Evolutionary conservation across 2,888 invertebrate genomes (phyloP).

Genomic region (Apeira syringaria): DNA sequence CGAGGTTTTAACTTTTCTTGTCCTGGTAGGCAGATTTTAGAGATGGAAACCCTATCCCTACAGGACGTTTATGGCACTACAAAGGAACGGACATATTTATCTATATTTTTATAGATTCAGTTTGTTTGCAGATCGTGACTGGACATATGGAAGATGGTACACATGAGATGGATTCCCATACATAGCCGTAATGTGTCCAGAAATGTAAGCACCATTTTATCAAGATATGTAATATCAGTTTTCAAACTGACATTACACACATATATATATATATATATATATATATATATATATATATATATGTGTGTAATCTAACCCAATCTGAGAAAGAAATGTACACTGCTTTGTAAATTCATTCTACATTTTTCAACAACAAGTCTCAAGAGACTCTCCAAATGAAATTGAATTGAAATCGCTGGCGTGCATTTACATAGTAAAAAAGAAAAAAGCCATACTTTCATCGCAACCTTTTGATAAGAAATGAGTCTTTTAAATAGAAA

Average conservation of each 20-base stretch:
- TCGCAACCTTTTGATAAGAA: constrained; percentile 25
- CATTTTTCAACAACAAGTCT: too few relatives aligned
- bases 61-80: neutral
- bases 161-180: constrained; percentile 27
- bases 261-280: too few relatives aligned
- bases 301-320: too few relatives aligned
- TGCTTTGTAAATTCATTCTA: too few relatives aligned
- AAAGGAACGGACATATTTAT: constrained; percentile 38
- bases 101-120: constrained; percentile 25
- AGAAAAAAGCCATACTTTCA: constrained; percentile 17
- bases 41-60: too few relatives aligned
- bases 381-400: constrained; percentile 11
- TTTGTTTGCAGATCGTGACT: constrained; percentile 52
- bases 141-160: constrained; percentile 34
- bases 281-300: too few relatives aligned
- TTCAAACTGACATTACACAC: too few relatives aligned
- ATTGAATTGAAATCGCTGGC: constrained; percentile 12
- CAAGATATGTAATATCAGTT: too few relatives aligned
- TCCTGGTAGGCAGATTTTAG: too few relatives aligned
- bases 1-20: too few relatives aligned
- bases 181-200: neutral
- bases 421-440: constrained; percentile 20
- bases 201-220: neutral
- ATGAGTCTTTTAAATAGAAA: constrained; percentile 16
- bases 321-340: too few relatives aligned